phyloP scores from a whole-genome alignment of 2,888 invertebrate genomes.

The Cosmorhoe ocellata region DNA sequence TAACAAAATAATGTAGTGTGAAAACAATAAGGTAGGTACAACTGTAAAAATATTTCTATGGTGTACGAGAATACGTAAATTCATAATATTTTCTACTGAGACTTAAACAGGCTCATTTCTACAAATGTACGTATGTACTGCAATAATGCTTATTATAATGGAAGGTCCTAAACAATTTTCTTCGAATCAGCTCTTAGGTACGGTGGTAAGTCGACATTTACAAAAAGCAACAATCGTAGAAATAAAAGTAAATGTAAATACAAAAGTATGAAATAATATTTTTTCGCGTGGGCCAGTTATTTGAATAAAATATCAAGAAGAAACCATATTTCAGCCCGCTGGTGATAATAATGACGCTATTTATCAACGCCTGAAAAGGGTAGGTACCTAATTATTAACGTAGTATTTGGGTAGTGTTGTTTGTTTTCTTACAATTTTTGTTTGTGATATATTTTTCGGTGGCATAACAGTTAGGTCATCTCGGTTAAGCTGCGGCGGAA shows the following conservation, averaged over 20 bases:
- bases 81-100: no score
- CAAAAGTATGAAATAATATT: slow-evolving; percentile 57
- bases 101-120: no score
- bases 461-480: slow-evolving; percentile 68
- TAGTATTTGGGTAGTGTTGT: slow-evolving; percentile 70
- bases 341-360: slow-evolving; percentile 79
- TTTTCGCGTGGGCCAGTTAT: slow-evolving; percentile 60
- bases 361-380: slow-evolving; percentile 77
- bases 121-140: no score
- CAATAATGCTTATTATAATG: no score
- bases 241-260: slow-evolving; percentile 34
- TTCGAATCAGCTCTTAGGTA: no score
- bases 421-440: slow-evolving; percentile 73
- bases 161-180: no score
- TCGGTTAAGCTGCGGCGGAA: slow-evolving; percentile 63
- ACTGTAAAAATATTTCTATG: no score
- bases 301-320: slow-evolving; percentile 75
- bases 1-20: no score
- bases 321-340: slow-evolving; percentile 72
- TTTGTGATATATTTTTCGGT: slow-evolving; percentile 63
- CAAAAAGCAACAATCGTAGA: slow-evolving; percentile 35
- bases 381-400: slow-evolving; percentile 74
- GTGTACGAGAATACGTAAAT: no score
- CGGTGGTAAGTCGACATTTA: no score
- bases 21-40: no score